Conservation (phyloP, 2,888 invertebrate genomes). For the Agrochola circellaris region DNA sequence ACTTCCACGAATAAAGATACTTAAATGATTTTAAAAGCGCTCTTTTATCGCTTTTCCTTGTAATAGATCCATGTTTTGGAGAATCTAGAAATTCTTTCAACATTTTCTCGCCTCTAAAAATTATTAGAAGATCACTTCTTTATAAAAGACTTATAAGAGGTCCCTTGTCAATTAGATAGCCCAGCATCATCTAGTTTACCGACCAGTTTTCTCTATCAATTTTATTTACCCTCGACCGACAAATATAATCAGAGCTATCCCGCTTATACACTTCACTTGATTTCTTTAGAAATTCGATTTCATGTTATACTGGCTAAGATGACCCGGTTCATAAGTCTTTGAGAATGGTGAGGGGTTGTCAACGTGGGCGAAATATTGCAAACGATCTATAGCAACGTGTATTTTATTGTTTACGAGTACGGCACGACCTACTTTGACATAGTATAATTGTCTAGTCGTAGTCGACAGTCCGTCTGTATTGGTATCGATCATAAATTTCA, state of each 20-base stretch:
- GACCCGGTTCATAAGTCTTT: slow-evolving; percentile 64
- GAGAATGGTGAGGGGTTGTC: slow-evolving; percentile 60
- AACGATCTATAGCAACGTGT: slow-evolving; percentile 54
- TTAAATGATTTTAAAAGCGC: not conserved
- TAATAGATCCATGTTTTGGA: not conserved
- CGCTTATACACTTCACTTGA: slow-evolving; percentile 8
- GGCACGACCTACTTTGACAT: slow-evolving; percentile 40
- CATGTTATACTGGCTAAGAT: slow-evolving; percentile 53
- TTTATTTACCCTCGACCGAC: slow-evolving; percentile 53
- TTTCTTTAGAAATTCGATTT: slow-evolving; percentile 45
- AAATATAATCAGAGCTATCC: slow-evolving; percentile 46
- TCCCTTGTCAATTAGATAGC: slow-evolving; percentile 62
- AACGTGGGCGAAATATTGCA: slow-evolving; percentile 65
- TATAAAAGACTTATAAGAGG: slow-evolving; percentile 38
- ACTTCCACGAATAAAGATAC: too few species aligned
- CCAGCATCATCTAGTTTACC: slow-evolving; percentile 46
- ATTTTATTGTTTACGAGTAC: slow-evolving; percentile 62
- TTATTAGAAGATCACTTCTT: slow-evolving; percentile 31
- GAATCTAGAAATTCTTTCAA: not conserved
- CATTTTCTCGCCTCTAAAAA: not conserved
- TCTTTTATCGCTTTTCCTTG: slow-evolving; percentile 22
- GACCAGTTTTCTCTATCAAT: slow-evolving; percentile 53
- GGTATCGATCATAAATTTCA: slow-evolving; percentile 35
- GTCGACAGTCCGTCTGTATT: too few species aligned
- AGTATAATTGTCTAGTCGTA: slow-evolving; percentile 27